Evolutionary conservation across 2,888 invertebrate species (phyloP), one percentile per base, ranked within the genome.

Genomic region (Teleiodes luculella): DNA sequence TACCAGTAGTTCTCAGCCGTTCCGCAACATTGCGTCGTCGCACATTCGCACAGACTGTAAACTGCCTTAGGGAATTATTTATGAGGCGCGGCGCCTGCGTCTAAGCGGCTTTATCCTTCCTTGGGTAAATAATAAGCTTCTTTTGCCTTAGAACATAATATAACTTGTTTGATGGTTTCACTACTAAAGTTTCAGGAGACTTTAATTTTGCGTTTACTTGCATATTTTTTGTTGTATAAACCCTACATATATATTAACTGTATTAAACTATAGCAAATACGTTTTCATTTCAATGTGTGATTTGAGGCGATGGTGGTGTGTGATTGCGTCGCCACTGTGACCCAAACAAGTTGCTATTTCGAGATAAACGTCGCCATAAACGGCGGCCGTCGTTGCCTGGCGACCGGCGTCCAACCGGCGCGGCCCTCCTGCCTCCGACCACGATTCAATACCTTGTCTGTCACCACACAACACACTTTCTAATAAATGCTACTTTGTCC

Each of bases 321-420:
- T 78, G 81, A 84, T 83, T 85, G 80, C 83, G 81, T 79, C 73
- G 78, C 67, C 70, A 74, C 70, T 76, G 74, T 81, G 83, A 81
- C 79, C 83, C 80, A 83, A 86, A 86, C 88, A 81, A 82, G 85
- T 84, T 83, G 79, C 86, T 89, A 86, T 88, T 86, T 87, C 79
- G 83, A 87, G 86, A 86, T 87, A 86, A 86, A 82, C 80, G 78
- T 74, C 67, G 72, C 87, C 88, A 83, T 88, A 89, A 86, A 86
- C 79, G 86, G 81, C 65, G 64, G 72, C 68, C 71, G 65, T 76
- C 73, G 71, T 72, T 73, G 75, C 70, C 68, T 35, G 20, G 8
- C 48, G 35, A 33, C 35, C 48, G 31, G 7, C 31, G 46, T 3
- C 46, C 46, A 31, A 13, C 46, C 46, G 46, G 14, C 48, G 55